Percentiles rank a stretch among this genome's conserved stretches.
Conservation (phyloP, 2,113 vertebrate species). For the Microcebus lehilahytsara region DNA sequence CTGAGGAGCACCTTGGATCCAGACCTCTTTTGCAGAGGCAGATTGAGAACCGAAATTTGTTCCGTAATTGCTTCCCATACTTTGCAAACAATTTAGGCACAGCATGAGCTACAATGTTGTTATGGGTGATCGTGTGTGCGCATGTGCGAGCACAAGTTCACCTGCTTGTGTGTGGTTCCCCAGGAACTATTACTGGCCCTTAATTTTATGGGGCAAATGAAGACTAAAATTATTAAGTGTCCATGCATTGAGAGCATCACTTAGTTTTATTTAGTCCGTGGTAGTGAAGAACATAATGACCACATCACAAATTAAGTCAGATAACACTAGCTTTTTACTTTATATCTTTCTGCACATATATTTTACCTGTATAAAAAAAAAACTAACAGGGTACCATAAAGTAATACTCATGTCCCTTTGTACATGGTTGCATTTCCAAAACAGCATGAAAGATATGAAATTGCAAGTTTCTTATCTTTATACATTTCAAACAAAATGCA, state of each 20-base stretch:
- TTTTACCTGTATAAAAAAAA: not conserved
- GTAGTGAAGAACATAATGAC: not conserved
- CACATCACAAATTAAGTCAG: not conserved
- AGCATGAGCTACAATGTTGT: not conserved
- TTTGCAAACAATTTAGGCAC: slow-evolving; percentile 58
- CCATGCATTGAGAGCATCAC: slow-evolving; percentile 46
- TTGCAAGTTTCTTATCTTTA: not conserved
- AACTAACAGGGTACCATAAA: not conserved
- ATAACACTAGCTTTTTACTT: not conserved
- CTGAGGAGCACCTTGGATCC: not conserved
- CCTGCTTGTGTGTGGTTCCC: not conserved
- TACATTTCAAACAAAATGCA: not conserved
- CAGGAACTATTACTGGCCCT: not conserved
- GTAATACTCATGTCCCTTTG: not conserved
- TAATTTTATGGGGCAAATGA: not conserved
- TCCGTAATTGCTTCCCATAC: slow-evolving; percentile 68
- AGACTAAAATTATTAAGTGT: slow-evolving; percentile 56
- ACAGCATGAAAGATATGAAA: not conserved
- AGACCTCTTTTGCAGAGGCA: slow-evolving; percentile 38
- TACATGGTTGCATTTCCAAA: not conserved
- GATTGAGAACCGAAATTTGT: slow-evolving; percentile 65
- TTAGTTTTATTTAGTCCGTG: slow-evolving; percentile 63
- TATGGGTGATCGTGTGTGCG: not conserved
- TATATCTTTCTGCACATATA: not conserved
- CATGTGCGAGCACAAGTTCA: not conserved